phyloP scores from a whole-genome alignment of 1,140 invertebrate genomes.

The Holotrichia oblita region DNA sequence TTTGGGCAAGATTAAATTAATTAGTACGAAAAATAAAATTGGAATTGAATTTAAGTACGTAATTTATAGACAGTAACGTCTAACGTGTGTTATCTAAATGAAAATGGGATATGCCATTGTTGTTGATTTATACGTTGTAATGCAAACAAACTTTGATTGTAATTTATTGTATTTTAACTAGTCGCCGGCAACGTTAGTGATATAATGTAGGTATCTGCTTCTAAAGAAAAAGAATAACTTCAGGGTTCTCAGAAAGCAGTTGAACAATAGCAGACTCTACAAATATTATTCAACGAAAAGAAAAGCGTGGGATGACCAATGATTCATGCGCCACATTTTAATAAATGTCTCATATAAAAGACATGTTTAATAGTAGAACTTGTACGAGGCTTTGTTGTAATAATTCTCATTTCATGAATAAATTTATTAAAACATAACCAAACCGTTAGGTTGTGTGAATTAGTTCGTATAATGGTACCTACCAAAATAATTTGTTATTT shows the following conservation, averaged over 20 bases:
- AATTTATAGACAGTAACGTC: not conserved
- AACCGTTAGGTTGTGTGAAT: no score
- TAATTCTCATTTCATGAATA: no score
- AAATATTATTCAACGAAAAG: conserved; percentile 1
- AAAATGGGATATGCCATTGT: not conserved
- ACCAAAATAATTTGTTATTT: no score
- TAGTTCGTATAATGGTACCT: no score
- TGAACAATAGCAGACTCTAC: conserved; percentile 39
- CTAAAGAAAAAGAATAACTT: conserved; percentile 17
- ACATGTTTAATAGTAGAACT: no score
- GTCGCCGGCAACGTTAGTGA: conserved; percentile 3
- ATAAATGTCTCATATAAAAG: not conserved
- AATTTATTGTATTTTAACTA: conserved; percentile 40
- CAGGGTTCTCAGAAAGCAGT: conserved; percentile 17
- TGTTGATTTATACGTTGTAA: conserved; percentile 37
- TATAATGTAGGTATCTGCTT: not conserved
- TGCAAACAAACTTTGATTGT: conserved; percentile 40
- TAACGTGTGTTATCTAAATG: not conserved
- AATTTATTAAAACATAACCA: no score
- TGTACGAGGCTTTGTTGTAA: no score
- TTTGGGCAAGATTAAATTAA: conserved; percentile 5
- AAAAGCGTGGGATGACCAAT: conserved; percentile 23
- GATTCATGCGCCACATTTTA: conserved; percentile 37
- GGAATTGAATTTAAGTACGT: not conserved
- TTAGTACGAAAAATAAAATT: not conserved